Conservation (phyloP, 2,888 invertebrate genomes). For the Hyposoter didymator region DNA sequence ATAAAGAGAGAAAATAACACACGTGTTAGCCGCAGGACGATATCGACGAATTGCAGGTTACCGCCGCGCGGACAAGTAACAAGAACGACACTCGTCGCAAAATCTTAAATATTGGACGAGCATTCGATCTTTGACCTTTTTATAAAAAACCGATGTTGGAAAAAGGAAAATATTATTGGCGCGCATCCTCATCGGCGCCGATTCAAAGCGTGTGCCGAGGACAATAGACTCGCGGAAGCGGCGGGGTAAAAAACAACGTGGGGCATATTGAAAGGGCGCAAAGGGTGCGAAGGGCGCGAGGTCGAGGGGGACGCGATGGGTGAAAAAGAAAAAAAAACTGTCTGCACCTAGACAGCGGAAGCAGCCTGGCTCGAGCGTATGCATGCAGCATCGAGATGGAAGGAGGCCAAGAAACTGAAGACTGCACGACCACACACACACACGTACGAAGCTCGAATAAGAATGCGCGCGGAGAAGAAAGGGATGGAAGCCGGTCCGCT, state of each 20-base stretch:
- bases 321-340: conserved; percentile 20
- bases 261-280: conserved; percentile 8
- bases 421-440: not conserved
- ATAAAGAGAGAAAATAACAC: too few species aligned
- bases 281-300: not conserved
- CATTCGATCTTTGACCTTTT: too few species aligned
- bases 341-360: conserved; percentile 34
- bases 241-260: conserved; percentile 19
- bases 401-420: conserved; percentile 48
- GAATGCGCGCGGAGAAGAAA: conserved; percentile 21
- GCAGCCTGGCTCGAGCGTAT: conserved; percentile 28
- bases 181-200: conserved; percentile 46
- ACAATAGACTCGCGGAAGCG: conserved; percentile 62
- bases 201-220: conserved; percentile 67
- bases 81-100: too few species aligned
- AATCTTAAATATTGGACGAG: too few species aligned
- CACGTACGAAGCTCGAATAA: not conserved
- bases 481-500: conserved; percentile 16
- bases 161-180: conserved; percentile 16
- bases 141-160: too few species aligned
- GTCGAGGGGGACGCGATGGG: conserved; percentile 27
- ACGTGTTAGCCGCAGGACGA: too few species aligned
- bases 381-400: conserved; percentile 40
- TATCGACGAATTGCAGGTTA: too few species aligned
- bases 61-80: too few species aligned